Percentiles rank a stretch among this genome's conserved stretches.
These are phyloP conservation scores for Magallana angulata DNA, from an alignment of 1,140 invertebrate genomes.

Conservation along the genomic window DNA sequence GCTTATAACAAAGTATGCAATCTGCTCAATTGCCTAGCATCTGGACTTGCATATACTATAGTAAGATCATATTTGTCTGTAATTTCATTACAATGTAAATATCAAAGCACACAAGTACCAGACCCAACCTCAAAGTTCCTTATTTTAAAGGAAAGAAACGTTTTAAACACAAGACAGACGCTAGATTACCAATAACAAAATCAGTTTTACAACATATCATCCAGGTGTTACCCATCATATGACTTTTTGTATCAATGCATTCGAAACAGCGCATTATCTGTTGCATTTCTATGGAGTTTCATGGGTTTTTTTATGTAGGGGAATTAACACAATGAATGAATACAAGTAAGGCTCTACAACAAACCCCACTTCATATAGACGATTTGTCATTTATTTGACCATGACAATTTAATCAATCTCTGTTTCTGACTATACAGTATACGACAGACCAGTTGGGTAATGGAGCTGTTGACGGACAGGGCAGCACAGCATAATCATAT, in stretches of 20 bases:
- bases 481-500: neutral
- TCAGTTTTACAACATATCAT: neutral
- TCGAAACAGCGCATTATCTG: neutral
- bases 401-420: neutral
- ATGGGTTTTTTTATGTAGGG: neutral
- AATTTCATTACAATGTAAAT: too few species aligned
- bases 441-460: neutral
- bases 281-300: neutral
- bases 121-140: conserved; percentile 7
- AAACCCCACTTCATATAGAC: neutral
- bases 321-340: neutral
- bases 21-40: neutral
- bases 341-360: neutral
- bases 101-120: too few species aligned
- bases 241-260: neutral
- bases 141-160: too few species aligned
- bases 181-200: too few species aligned
- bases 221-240: neutral
- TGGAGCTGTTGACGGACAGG: neutral
- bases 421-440: neutral
- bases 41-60: too few species aligned
- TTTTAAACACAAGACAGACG: too few species aligned
- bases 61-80: too few species aligned
- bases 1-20: neutral
- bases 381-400: neutral